Evolutionary conservation across 2,888 invertebrate species (phyloP), one percentile per base, ranked within the genome.

Genomic region (Parapristionchus giblindavisi): DNA sequence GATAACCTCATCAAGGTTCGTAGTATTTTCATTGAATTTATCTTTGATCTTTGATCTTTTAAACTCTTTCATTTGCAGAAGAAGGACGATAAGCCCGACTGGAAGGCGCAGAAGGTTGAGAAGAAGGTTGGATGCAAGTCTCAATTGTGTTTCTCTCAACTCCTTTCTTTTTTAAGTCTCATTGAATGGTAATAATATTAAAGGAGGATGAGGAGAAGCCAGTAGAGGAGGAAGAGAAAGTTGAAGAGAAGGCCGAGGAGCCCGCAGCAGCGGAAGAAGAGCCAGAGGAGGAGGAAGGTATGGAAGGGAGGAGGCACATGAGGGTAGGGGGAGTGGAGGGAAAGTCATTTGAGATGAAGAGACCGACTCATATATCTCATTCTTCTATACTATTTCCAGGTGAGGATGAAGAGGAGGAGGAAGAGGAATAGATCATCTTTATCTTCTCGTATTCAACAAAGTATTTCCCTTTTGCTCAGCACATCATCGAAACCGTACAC

Each of bases 1-100:
- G 96, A 84, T 43, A 80, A 81, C 68, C 68, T 86, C 32, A 80
- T 80, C 63, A 84, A 81, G 73, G 83, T 83, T 81, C n/a, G 11
- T 11, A 11, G 48, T 48, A 48, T 48, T 48, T 21, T 48, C 48
- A 48, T 48, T 14, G 48, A 14, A 21, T 48, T 17, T 21, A 6
- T 61, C 38, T 24, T 36, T 38, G 4, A 38, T 21, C 34, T 38
- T 14, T 21, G 21, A 4, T n/a, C 24, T 56, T 56, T 14, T 40
- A 1, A 3, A 61, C 2, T 8, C 1, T n/a, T 27, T 34, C 1
- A 24, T 24, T 56, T 63, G 2, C 54, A 71, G 70, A 83, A 83
- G 77, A 83, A 81, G 75, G 73, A 60, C 32, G 82, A 84, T 74
- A 82, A 83, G 79, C 82, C 82, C 78, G 83, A 79, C 43, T 81